Evolutionary conservation across 1,140 invertebrate genomes (phyloP).

Genomic region (Zaprionus camerounensis): DNA sequence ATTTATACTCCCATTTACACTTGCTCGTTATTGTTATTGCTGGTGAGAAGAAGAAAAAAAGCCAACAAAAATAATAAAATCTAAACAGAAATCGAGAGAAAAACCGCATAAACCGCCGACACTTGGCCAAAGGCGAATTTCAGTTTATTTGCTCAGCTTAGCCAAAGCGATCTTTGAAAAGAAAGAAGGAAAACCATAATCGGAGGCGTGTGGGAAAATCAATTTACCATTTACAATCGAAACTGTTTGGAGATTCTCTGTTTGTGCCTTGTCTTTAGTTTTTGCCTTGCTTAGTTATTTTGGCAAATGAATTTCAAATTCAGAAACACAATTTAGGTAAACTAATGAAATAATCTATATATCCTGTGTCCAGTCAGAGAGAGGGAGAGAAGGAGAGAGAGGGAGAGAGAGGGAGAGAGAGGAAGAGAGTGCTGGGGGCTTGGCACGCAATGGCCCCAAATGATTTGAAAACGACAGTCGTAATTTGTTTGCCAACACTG

Average conservation of each 20-base stretch:
- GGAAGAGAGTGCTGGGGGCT: slow-evolving; percentile 12
- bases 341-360: slow-evolving; percentile 5
- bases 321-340: neutral
- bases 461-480: slow-evolving; percentile 80
- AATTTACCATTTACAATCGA: neutral
- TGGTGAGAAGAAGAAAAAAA: slow-evolving; percentile 24
- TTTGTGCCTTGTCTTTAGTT: neutral
- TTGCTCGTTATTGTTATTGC: slow-evolving; percentile 67
- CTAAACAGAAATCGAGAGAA: slow-evolving; percentile 1
- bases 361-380: slow-evolving; percentile 48
- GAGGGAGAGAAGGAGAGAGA: neutral
- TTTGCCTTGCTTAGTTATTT: neutral
- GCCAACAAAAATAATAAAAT: slow-evolving; percentile 14
- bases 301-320: neutral
- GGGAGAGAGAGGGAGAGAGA: no score
- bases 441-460: slow-evolving; percentile 66
- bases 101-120: slow-evolving; percentile 21
- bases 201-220: neutral
- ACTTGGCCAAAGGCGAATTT: slow-evolving; percentile 28
- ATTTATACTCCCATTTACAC: slow-evolving; percentile 71
- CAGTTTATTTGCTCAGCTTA: slow-evolving; percentile 33
- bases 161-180: slow-evolving; percentile 15
- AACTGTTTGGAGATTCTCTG: neutral
- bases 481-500: slow-evolving; percentile 77
- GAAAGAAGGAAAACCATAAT: neutral